Conservation (phyloP, 2,888 invertebrate species). For the Rotaria socialis region DNA sequence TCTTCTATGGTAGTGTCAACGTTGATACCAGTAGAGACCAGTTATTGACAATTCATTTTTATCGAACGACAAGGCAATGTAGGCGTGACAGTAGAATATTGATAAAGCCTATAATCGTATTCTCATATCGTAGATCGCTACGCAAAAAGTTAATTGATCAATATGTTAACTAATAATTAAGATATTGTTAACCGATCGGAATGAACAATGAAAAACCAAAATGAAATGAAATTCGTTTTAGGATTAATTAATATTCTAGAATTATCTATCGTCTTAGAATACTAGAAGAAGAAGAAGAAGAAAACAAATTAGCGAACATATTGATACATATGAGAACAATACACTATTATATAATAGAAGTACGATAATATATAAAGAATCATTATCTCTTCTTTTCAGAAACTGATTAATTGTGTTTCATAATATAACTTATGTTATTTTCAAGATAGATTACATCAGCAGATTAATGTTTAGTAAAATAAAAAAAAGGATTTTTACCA, state of each 20-base stretch:
- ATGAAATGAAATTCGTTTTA: too few relatives aligned
- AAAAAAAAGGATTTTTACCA: too few relatives aligned
- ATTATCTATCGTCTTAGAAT: neutral
- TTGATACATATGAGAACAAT: neutral
- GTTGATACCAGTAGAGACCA: neutral
- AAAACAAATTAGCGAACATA: neutral
- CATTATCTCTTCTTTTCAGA: neutral
- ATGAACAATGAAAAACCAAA: too few relatives aligned
- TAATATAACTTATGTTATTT: too few relatives aligned
- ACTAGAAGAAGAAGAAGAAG: neutral
- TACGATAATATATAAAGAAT: neutral
- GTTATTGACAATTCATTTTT: neutral
- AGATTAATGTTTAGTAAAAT: too few relatives aligned
- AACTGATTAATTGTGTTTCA: neutral
- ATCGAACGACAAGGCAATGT: neutral
- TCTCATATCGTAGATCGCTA: too few relatives aligned
- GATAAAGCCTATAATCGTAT: neutral
- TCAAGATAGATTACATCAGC: too few relatives aligned
- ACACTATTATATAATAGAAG: neutral
- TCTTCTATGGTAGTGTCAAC: neutral
- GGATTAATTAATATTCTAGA: neutral
- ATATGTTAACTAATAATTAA: too few relatives aligned
- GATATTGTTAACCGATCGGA: too few relatives aligned
- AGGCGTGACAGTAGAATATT: neutral
- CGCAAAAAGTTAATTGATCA: too few relatives aligned